Evolutionary conservation across 1,140 invertebrate species (phyloP).

Genomic region (Lineus longissimus): DNA sequence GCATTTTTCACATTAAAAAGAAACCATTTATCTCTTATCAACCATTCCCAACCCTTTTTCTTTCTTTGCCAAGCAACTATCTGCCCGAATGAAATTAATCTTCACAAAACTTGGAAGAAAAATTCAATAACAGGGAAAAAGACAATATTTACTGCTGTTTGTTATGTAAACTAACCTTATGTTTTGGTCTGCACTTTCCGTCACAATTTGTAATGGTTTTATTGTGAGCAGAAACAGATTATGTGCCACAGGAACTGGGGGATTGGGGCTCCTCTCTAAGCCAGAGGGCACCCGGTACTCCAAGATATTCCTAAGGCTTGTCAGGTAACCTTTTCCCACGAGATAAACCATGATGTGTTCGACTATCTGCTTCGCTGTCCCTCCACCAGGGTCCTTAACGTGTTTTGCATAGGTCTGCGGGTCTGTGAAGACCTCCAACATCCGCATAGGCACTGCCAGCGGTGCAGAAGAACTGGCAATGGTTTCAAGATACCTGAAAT

Average conservation of each 20-base stretch:
- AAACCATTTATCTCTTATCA: too few species aligned
- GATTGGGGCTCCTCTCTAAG: slow-evolving; percentile 63
- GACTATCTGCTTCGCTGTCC: neutral
- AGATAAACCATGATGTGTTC: slow-evolving; percentile 6
- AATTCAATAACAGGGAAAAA: too few species aligned
- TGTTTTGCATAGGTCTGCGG: slow-evolving; percentile 53
- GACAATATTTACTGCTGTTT: too few species aligned
- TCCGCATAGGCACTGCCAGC: slow-evolving; percentile 71
- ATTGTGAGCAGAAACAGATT: slow-evolving; percentile 73
- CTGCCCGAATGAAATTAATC: too few species aligned
- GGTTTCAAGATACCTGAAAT: slow-evolving; percentile 31
- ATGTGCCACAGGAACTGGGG: slow-evolving; percentile 72
- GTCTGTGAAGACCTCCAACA: slow-evolving; percentile 73
- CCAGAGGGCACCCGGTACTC: slow-evolving; percentile 69
- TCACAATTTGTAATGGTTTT: slow-evolving; percentile 61
- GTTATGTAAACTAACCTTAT: slow-evolving; percentile 45
- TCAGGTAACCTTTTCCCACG: slow-evolving; percentile 62
- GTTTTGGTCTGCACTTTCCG: slow-evolving; percentile 24
- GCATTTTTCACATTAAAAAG: too few species aligned
- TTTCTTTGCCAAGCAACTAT: too few species aligned
- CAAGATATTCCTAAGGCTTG: slow-evolving; percentile 66
- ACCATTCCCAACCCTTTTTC: too few species aligned
- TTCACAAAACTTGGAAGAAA: too few species aligned
- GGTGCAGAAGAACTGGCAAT: slow-evolving; percentile 42
- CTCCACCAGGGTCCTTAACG: neutral